Evolutionary conservation across 2,113 vertebrate genomes (phyloP), one percentile per base, ranked within the genome.

Genomic region (Megaptera novaeangliae): DNA sequence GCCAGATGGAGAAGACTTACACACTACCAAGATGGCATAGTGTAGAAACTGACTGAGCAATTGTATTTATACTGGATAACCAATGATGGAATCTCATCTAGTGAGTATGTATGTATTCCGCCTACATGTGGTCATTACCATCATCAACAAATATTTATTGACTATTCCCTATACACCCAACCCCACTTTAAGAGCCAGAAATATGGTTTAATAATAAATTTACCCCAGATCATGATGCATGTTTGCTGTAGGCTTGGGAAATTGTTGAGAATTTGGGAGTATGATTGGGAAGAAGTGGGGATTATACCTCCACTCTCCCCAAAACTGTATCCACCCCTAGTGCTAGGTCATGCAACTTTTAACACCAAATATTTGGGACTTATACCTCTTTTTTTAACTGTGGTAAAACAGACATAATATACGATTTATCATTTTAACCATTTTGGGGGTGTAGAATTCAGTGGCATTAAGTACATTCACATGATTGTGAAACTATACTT

Each of bases 171-270:
- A 4, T 25, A 27, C 3, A 27, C 2, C 74, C 8, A 63, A 20
- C 8, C 46, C n/a, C 6, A 72, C 3, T 39, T 49, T 72, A 92
- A 97, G 39, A 94, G 21, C 34, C 84, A 95, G 61, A 55, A 41
- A 66, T 64, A 86, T 6, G 46, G 18, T 46, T 86, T 59, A 64
- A 36, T 69, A 55, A 88, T 31, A 75, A 81, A 29, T 46, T 75
- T 29, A 71, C 49, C 49, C 31, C 49, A 72, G 44, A 18, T 82
- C 31, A 55, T 55, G 55, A 59, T 8, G 57, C 12, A 5, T 27
- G 31, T 68, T 88, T 89, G 15, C 55, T 92, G 3, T 4, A 68
- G 44, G 66, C 18, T 61, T 78, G 20, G 27, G 18, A 9, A 83
- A 78, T 46, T 86, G 41, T 10, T 91, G 23, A 52, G 61, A 77